Base-by-base conservation (phyloP, 2,113 vertebrate species). In the Pteruthius melanotis region DNA sequence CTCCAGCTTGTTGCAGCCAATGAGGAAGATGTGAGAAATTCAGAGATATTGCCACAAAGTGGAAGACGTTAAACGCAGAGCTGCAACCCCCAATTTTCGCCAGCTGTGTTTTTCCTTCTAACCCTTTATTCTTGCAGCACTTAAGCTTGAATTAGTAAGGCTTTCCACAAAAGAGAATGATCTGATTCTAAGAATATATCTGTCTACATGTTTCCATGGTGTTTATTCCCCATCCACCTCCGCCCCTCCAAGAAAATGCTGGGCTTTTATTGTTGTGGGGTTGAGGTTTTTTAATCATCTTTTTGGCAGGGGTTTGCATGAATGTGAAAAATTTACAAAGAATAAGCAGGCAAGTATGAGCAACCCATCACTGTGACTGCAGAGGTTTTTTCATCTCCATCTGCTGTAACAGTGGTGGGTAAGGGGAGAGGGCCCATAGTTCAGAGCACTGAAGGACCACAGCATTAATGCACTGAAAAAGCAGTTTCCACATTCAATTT, bases 31-130 rank as follows among this genome's bases (percentile, higher is more conserved):
- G 31, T 92, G 93, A 97, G 97, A 96, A 96, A 95, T 69, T 72
- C 95, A 96, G 82, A 94, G 92, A 70, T 71, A 49, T 8, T 97
- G 96, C 94, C 95, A 96, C 95, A 69, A 90, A 92, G 77, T 69
- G 47, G 91, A 95, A 94, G 96, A 92, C 18, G 42, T 82, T 93
- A 93, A 94, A 93, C 0, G 44, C 94, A 92, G 75, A 94, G 84
- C 63, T 60, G 90, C 87, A 97, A 96, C 97, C 88, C 87, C 94
- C 94, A 97, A 95, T 98, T 98, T 98, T 92, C 35, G 0, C 87
- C 98, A 98, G 97, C 98, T 98, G 97, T 97, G 97, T 97, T 98
- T 97, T 98, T 91, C 93, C 94, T 97, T 89, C 87, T 97, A 95
- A 93, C 81, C 91, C 77, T 94, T 91, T 96, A 96, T 97, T 96